Evolutionary conservation across 2,113 vertebrate genomes (phyloP).

Genomic region (Trichechus manatus): DNA sequence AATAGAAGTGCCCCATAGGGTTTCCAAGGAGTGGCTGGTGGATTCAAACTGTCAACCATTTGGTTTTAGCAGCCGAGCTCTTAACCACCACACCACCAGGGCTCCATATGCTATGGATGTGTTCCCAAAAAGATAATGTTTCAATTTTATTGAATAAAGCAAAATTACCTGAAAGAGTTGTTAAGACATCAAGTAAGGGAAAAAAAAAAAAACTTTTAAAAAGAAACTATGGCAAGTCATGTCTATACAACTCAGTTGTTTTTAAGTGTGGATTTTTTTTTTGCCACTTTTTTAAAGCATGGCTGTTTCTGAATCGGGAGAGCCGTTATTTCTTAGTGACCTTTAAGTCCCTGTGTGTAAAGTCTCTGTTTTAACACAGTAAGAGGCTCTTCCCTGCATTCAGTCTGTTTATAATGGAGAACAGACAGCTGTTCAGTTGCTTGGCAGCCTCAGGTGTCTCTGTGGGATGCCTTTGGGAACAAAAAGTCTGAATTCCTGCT

Average conservation of each 20-base stretch:
- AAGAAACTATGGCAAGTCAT: not conserved
- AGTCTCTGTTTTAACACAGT: not conserved
- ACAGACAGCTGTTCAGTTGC: conserved; percentile 9
- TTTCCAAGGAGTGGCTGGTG: no score
- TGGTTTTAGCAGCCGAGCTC: no score
- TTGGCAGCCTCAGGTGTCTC: not conserved
- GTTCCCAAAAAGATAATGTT: not conserved
- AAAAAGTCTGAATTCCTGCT: not conserved
- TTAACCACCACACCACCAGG: no score
- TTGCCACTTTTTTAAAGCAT: not conserved
- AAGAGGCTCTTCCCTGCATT: not conserved
- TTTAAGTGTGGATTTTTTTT: not conserved
- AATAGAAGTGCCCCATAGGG: no score
- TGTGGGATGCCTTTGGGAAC: not conserved
- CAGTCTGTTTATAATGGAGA: not conserved
- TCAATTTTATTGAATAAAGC: not conserved
- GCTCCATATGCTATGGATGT: not conserved
- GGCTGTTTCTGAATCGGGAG: not conserved
- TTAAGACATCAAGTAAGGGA: not conserved
- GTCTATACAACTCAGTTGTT: not conserved
- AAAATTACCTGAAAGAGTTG: not conserved
- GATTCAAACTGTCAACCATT: no score
- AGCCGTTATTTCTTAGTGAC: not conserved
- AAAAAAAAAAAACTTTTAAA: conserved; percentile 7
- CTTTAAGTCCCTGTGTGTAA: not conserved